A percentile compares a stretch with the other conserved stretches of the same genome.
Evolutionary conservation across 2,113 vertebrate species (phyloP).

Genomic region (Seriola rivoliana): DNA sequence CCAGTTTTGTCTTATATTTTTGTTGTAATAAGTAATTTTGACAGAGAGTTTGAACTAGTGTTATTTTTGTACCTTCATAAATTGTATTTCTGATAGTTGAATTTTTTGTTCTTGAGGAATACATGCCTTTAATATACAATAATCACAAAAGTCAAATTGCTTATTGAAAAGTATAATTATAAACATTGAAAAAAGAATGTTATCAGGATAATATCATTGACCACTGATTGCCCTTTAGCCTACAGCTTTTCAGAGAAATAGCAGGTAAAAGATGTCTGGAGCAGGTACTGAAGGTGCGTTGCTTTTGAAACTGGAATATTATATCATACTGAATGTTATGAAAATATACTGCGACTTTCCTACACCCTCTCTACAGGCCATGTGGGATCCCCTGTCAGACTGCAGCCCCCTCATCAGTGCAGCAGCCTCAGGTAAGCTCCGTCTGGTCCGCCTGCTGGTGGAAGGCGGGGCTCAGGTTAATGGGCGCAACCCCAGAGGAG

Average conservation of each 20-base stretch:
- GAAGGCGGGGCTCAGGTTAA: slow-evolving; percentile 84
- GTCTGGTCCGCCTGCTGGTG: slow-evolving; percentile 81
- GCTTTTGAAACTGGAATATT: not conserved
- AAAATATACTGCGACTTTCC: not conserved
- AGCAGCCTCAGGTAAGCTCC: slow-evolving; percentile 76
- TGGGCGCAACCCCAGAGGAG: slow-evolving; percentile 72
- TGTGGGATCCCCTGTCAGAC: slow-evolving; percentile 75
- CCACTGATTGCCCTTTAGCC: not conserved
- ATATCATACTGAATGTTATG: not conserved
- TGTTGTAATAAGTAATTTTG: not conserved
- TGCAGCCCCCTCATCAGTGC: slow-evolving; percentile 79
- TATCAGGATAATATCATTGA: not conserved
- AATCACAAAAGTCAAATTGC: not conserved
- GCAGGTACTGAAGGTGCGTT: not conserved
- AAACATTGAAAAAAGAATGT: not conserved
- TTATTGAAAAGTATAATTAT: not conserved
- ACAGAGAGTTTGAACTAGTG: not conserved
- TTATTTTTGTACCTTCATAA: not conserved
- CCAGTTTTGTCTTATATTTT: not conserved
- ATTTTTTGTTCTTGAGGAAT: no score
- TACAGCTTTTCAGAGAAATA: not conserved
- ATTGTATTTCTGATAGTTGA: not conserved
- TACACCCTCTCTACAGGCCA: slow-evolving; percentile 31
- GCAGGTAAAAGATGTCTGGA: not conserved
- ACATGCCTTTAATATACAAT: not conserved